Evolutionary conservation across 2,113 vertebrate species (phyloP), one percentile per base, ranked within the genome.

Genomic region (Melanerpes formicivorus): DNA sequence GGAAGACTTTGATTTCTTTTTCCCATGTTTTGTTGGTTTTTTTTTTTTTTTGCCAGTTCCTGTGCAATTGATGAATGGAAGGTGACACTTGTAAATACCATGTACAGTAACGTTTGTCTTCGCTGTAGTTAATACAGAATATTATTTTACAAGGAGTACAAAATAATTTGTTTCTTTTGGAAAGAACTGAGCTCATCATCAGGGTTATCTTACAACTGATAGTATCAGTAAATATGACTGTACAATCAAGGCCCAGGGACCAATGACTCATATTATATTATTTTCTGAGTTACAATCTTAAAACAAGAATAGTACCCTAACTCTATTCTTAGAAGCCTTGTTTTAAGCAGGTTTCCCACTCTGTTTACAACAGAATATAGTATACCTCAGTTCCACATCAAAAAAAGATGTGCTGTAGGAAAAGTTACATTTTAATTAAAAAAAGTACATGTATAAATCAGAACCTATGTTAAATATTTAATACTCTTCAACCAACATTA

Each of bases 381-480:
- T 97, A 98, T 98, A 97, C 97, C 97, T 98, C 97, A 97, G 96
- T 97, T 97, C 97, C 97, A 98, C 97, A 98, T 98, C 97, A 97
- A 97, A 97, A 97, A 97, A 97, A 95, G 94, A 98, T 98, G 98
- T 97, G 97, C 95, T 97, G 96, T 97, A 97, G 97, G 97, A 98
- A 98, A 97, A 97, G 97, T 97, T 97, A 97, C 96, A 97, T 97
- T 97, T 97, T 96, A 97, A 98, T 98, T 98, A 95, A 98, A 98
- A 98, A 98, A 98, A 98, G 96, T 97, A 98, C 97, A 97, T 95
- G 97, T 98, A 98, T 97, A 98, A 98, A 98, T 98, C 98, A 98
- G 97, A 98, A 98, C 97, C 97, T 98, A 98, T 98, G 98, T 98
- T 98, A 99, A 98, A 98, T 99, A 98, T 97, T 98, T 97, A 98